Conservation (phyloP, 2,797 vertebrate species). For the Xenentodon cancila region DNA sequence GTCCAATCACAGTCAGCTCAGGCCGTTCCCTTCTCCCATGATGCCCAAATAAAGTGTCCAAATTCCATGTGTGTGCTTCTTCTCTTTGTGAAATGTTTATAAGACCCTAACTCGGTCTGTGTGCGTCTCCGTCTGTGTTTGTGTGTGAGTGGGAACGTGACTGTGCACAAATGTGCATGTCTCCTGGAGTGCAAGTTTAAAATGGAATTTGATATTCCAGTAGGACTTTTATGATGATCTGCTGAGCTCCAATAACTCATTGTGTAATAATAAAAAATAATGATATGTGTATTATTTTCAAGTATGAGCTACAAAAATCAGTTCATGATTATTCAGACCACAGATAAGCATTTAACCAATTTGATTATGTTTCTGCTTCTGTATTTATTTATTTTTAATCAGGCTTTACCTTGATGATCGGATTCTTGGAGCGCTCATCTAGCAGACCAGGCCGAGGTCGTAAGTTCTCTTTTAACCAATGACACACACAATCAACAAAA, state of each 20-base stretch:
- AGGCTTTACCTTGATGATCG: too few species aligned
- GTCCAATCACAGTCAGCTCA: slow-evolving; percentile 7
- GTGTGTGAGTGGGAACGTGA: slow-evolving; percentile 1
- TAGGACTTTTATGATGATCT: slow-evolving; percentile 18
- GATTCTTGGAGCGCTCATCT: too few species aligned
- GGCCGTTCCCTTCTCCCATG: slow-evolving; percentile 63
- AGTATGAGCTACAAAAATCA: too few species aligned
- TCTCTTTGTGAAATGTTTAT: slow-evolving; percentile 80
- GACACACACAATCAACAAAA: too few species aligned
- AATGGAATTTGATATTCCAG: too few species aligned
- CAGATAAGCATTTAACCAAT: too few species aligned
- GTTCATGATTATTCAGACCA: too few species aligned
- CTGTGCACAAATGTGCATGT: slow-evolving; percentile 18
- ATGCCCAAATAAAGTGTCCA: slow-evolving; percentile 89
- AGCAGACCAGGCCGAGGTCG: too few species aligned
- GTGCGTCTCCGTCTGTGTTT: slow-evolving; percentile 1
- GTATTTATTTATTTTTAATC: too few species aligned
- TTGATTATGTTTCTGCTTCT: too few species aligned
- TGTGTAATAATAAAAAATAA: neutral
- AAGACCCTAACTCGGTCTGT: slow-evolving; percentile 63
- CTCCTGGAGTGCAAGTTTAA: neutral
- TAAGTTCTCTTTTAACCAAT: too few species aligned
- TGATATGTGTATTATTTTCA: too few species aligned
- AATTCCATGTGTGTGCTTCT: slow-evolving; percentile 79
- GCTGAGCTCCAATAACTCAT: slow-evolving; percentile 1